Percentiles rank a stretch among this genome's conserved stretches.
Conservation (phyloP, 2,797 vertebrate species). For the Myotis planiceps region DNA sequence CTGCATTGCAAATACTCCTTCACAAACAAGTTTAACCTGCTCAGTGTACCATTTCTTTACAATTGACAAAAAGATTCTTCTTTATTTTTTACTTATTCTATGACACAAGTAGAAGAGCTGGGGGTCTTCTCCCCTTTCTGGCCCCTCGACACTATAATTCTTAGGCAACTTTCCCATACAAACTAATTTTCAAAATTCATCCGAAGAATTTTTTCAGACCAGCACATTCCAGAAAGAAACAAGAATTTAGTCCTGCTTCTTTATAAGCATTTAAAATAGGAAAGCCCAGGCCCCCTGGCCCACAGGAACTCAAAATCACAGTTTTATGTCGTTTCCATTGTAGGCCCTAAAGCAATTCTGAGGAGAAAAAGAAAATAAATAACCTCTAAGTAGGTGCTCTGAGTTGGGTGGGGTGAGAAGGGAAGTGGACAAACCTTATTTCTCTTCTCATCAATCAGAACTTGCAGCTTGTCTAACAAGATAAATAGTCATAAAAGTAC, state of each 20-base stretch:
- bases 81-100: neutral
- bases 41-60: neutral
- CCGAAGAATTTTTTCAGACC: conserved; percentile 21
- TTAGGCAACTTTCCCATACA: conserved; percentile 35
- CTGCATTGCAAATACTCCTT: neutral
- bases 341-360: conserved; percentile 14
- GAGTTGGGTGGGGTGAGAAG: neutral
- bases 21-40: neutral
- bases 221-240: conserved; percentile 14
- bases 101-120: neutral
- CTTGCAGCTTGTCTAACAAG: neutral
- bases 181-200: conserved; percentile 45
- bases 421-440: neutral
- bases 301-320: conserved; percentile 4
- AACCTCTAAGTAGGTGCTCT: neutral
- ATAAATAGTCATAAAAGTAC: conserved; percentile 12
- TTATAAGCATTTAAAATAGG: conserved; percentile 47
- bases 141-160: neutral
- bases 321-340: conserved; percentile 23
- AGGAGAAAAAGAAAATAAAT: conserved; percentile 36
- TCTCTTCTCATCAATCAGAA: neutral
- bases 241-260: conserved; percentile 30
- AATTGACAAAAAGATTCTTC: neutral
- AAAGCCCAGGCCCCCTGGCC: neutral
- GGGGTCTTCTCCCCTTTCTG: neutral